Base-by-base conservation (phyloP, 2,888 invertebrate genomes). In the Callinectes sapidus region DNA sequence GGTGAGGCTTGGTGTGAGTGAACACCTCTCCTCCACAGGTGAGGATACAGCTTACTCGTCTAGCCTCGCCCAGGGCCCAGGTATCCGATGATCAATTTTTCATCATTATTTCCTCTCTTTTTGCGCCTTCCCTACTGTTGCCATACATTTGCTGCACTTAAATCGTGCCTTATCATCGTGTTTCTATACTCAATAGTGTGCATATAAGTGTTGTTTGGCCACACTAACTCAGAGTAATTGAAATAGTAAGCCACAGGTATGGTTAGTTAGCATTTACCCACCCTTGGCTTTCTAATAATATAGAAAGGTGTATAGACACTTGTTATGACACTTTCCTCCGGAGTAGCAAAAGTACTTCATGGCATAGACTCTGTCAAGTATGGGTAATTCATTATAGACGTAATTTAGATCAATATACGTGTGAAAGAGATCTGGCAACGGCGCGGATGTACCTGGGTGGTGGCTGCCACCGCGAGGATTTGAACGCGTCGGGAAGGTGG, bases 381-480 rank as follows among this genome's bases (percentile, higher is more conserved):
- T 81, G 16, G 35, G 5, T 81, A 13, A 14, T 81, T 14, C 0
- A 81, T 61, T 35, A 32, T 81, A 16, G 1, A 71, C 10, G 5
- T 71, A 28, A 71, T 71, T 6, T 28, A n/a, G 28, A 81, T 81
- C 81, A 35, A 81, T 81, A 81, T 13, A 77, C 2, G 35, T 35
- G 13, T 16, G 23, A n/a, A 35, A 32, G 28, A 91, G 61, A 89
- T 85, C 28, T 91, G 92, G 92, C 92, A 93, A 85, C 91, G n/a
- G n/a, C 85, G 92, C 86, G 61, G 61, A 61, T 61, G 61, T 55
- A 66, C 42, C 61, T 88, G 92, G 92, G 92, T 88, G 91, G 71
- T 87, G 92, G 92, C 90, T 28, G 89, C 18, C 88, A 77, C 88
- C 92, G 92, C 81, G 91, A 93, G 92, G 90, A 93, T 93, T 93